Conservation (phyloP, 2,113 vertebrate genomes). For the Seriola dumerili region DNA sequence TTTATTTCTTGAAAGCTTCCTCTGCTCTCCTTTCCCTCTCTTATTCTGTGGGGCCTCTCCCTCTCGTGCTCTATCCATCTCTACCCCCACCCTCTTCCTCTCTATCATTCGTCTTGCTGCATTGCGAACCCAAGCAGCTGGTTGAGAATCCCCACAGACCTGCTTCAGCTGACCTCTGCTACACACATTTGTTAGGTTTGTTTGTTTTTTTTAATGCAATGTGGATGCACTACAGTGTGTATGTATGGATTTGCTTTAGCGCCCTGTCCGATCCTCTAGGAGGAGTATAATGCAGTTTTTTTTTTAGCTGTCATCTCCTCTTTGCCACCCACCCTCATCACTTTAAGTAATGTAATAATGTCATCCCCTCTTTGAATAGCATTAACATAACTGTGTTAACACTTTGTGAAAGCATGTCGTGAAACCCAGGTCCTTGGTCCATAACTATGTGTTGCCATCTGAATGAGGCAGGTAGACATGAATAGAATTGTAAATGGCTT, state of each 20-base stretch:
- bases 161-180: conserved; percentile 60
- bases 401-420: conserved; percentile 33
- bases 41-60: conserved; percentile 8
- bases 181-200: neutral
- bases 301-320: neutral
- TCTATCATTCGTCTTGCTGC: conserved; percentile 68
- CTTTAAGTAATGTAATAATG: conserved; percentile 22
- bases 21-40: conserved; percentile 29
- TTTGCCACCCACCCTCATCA: neutral
- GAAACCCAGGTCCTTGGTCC: conserved; percentile 30
- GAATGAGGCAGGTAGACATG: conserved; percentile 71
- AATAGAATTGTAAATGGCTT: conserved; percentile 74
- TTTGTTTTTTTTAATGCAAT: neutral
- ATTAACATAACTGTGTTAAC: conserved; percentile 44
- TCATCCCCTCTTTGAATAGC: conserved; percentile 23
- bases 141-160: conserved; percentile 65
- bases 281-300: neutral
- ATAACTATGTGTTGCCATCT: conserved; percentile 44
- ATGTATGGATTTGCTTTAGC: neutral
- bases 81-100: conserved; percentile 37
- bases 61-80: neutral
- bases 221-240: neutral
- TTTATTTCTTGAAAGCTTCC: conserved; percentile 7
- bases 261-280: neutral
- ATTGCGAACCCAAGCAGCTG: conserved; percentile 66